Percentiles rank a stretch among this genome's conserved stretches.
Conservation (phyloP, 2,888 invertebrate species). For the Frankliniella fusca region DNA sequence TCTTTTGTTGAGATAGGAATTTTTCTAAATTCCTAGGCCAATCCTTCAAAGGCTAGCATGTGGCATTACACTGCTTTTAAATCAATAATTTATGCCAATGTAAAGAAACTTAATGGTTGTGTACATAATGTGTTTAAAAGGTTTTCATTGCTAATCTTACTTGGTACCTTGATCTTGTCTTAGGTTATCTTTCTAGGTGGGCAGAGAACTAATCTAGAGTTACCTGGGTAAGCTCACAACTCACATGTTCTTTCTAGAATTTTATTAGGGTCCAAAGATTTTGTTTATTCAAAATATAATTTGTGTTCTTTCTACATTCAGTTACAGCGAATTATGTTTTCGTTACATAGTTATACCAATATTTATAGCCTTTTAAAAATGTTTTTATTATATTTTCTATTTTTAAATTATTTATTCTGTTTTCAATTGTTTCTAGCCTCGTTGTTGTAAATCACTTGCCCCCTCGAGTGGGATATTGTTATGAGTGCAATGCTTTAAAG, state of each 20-base stretch:
- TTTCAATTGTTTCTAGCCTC: slow-evolving; percentile 1
- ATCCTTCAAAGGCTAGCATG: too few species aligned
- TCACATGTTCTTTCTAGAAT: not conserved
- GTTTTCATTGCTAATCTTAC: not conserved
- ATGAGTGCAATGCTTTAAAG: not conserved
- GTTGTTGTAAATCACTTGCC: not conserved
- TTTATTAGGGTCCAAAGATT: slow-evolving; percentile 23
- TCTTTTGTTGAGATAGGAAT: too few species aligned
- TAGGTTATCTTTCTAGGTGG: not conserved
- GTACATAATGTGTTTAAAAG: not conserved
- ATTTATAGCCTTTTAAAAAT: slow-evolving; percentile 15
- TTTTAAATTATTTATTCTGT: slow-evolving; percentile 24
- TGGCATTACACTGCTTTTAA: too few species aligned
- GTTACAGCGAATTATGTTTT: slow-evolving; percentile 25
- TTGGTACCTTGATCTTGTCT: not conserved
- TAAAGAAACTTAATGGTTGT: not conserved
- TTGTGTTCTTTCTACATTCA: not conserved
- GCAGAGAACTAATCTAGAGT: not conserved
- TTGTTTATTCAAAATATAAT: slow-evolving; percentile 20
- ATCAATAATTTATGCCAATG: not conserved
- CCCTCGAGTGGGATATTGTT: not conserved
- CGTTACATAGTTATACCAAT: slow-evolving; percentile 14
- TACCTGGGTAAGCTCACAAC: not conserved
- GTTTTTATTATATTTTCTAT: slow-evolving; percentile 20
- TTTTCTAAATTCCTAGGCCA: too few species aligned